These are phyloP conservation scores for Theretra japonica DNA, from an alignment of 2,888 invertebrate species.

Conservation along the genomic window DNA sequence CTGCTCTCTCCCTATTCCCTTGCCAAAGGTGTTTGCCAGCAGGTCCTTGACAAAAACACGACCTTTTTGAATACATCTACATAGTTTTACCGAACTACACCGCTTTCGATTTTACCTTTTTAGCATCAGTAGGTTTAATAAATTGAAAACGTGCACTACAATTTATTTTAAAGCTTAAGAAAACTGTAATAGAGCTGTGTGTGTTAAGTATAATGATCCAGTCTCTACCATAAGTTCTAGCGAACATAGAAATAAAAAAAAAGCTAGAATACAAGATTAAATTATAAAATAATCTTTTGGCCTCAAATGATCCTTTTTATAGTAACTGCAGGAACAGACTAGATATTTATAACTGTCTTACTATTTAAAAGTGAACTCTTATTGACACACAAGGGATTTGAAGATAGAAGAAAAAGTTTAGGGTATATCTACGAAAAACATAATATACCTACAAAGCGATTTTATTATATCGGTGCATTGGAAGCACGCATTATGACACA, in stretches of 20 bases:
- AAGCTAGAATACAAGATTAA: too few species aligned
- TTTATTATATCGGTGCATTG: too few species aligned
- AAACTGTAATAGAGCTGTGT: background rate
- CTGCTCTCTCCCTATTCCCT: background rate
- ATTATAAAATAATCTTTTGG: too few species aligned
- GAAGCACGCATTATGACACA: background rate
- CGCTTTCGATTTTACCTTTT: background rate
- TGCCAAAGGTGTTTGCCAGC: background rate
- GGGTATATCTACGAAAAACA: background rate
- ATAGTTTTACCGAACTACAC: background rate
- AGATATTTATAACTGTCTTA: too few species aligned
- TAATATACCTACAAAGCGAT: background rate
- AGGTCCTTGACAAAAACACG: slow-evolving; percentile 4
- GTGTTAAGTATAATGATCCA: background rate
- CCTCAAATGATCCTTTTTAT: too few species aligned
- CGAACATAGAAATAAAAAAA: too few species aligned
- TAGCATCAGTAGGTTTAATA: background rate
- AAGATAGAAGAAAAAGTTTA: too few species aligned
- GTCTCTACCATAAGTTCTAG: too few species aligned
- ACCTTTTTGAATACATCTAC: slow-evolving; percentile 21
- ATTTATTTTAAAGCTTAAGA: background rate
- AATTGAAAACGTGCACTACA: background rate
- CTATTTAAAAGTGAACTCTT: too few species aligned
- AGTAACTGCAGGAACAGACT: too few species aligned
- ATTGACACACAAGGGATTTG: too few species aligned